phyloP scores from a whole-genome alignment of 92 coral and sea anemone genomes.

The Parazoanthus darwini region DNA sequence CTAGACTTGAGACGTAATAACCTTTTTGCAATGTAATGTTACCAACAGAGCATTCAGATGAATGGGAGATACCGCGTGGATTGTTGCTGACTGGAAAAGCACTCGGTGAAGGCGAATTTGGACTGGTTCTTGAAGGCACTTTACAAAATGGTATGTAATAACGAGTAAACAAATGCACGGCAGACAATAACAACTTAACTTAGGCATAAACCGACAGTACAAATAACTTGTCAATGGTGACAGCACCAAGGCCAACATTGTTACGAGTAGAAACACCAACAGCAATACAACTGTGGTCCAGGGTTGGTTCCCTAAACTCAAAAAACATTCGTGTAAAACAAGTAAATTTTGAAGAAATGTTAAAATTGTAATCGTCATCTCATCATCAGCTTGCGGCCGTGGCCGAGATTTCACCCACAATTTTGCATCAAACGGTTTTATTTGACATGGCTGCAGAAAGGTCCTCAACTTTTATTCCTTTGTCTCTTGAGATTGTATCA shows the following conservation, averaged over 20 bases:
- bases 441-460: too few relatives aligned
- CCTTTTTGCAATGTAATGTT: neutral
- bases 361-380: too few relatives aligned
- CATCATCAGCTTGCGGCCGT: too few relatives aligned
- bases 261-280: neutral
- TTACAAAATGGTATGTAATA: slow-evolving; percentile 12
- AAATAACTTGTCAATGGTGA: neutral
- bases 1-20: neutral
- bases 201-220: neutral
- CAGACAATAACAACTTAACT: neutral
- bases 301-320: neutral
- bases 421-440: too few relatives aligned
- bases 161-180: neutral
- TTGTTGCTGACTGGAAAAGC: neutral
- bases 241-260: neutral
- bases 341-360: too few relatives aligned
- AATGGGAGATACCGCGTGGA: slow-evolving; percentile 38
- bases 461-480: too few relatives aligned
- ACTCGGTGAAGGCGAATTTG: slow-evolving; percentile 40
- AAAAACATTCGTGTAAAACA: neutral
- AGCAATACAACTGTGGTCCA: neutral
- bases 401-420: too few relatives aligned
- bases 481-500: too few relatives aligned
- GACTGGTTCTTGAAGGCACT: slow-evolving; percentile 36
- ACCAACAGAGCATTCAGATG: neutral